Evolutionary conservation across 2,888 invertebrate species (phyloP), one percentile per base, ranked within the genome.

Genomic region (Timandra comae): DNA sequence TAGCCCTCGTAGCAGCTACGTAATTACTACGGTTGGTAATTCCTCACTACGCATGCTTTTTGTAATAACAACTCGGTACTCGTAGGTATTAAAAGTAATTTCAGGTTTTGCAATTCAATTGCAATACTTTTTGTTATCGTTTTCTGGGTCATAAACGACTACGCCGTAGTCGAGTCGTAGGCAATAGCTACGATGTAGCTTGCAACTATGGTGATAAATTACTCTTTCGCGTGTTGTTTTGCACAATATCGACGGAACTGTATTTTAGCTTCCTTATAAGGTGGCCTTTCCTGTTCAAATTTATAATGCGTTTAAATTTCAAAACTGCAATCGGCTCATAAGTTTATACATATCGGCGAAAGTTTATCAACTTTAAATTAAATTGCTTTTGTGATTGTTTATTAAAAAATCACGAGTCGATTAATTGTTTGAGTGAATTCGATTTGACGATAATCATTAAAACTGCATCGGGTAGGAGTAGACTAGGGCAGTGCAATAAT

Each of bases 401-500:
- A n/a, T n/a, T n/a, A n/a, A n/a, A n/a, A n/a, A n/a, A n/a, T n/a
- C n/a, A n/a, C n/a, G n/a, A n/a, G n/a, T n/a, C n/a, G n/a, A n/a
- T n/a, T n/a, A n/a, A n/a, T n/a, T n/a, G 16, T 30, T 21, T 31
- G 29, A 31, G 13, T 31, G 33, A 32, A 32, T 31, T 33, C 33
- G 41, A 39, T 49, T 50, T 48, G 49, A 52, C 52, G 47, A 44
- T 21, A 38, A 47, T 51, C 57, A 60, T 63, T 61, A 72, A 69
- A 70, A 62, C 61, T 72, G 76, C 75, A 76, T 64, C 60, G 62
- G 43, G 56, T 56, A 70, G 68, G 70, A 77, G 70, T 79, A 72
- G 79, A 77, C 70, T 79, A 72, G 80, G 80, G 56, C 80, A 79
- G 75, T 84, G 84, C 84, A 82, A 82, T 84, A 78, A 82, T 81